Percentiles rank a stretch among this genome's conserved stretches.
These are phyloP conservation scores for Poecile atricapillus DNA, from an alignment of 2,113 vertebrate genomes.

Conservation along the genomic window DNA sequence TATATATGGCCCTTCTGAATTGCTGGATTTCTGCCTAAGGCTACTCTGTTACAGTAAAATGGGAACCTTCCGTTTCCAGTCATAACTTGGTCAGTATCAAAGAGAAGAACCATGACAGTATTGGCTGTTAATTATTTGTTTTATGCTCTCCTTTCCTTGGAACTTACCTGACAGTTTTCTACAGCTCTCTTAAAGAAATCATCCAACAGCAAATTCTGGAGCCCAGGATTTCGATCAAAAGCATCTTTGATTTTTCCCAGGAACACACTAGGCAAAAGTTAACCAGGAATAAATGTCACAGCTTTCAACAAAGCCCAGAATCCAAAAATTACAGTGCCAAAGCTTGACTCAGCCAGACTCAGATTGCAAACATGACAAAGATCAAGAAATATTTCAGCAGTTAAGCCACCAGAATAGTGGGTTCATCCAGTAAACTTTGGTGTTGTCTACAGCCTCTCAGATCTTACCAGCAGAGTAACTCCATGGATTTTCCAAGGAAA, in stretches of 20 bases:
- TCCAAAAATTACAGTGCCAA: neutral
- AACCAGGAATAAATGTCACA: neutral
- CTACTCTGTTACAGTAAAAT: neutral
- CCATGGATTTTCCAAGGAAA: neutral
- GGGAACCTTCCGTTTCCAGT: neutral
- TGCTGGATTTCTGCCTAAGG: neutral
- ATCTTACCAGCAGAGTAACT: neutral
- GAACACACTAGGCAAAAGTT: constrained; percentile 81
- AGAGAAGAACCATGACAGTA: neutral
- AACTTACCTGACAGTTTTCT: constrained; percentile 88
- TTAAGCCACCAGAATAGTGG: neutral
- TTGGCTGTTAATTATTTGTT: neutral
- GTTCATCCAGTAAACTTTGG: neutral
- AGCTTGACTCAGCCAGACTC: neutral
- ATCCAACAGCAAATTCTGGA: constrained; percentile 91
- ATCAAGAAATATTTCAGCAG: neutral
- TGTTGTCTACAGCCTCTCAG: neutral
- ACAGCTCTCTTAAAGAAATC: constrained; percentile 88
- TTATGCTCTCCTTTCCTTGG: neutral
- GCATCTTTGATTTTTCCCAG: constrained; percentile 97
- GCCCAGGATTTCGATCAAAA: constrained; percentile 83
- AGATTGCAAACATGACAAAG: neutral
- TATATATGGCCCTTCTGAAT: neutral
- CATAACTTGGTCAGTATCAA: neutral
- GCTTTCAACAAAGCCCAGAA: neutral